A percentile compares a stretch with the other conserved stretches of the same genome.
phyloP scores from a whole-genome alignment of 1,140 invertebrate genomes.

The Holotrichia oblita region DNA sequence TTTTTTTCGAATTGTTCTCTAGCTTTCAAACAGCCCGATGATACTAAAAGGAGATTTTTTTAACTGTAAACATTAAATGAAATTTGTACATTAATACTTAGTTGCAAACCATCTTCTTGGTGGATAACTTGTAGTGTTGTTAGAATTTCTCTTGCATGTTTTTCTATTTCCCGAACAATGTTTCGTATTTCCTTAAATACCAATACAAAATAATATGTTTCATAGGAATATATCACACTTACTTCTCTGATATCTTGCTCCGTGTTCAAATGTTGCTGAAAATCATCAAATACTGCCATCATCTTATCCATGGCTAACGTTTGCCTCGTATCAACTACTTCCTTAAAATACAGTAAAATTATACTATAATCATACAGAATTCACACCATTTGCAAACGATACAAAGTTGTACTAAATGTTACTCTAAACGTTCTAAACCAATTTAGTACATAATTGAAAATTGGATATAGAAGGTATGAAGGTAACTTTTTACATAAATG shows the following conservation, averaged over 20 bases:
- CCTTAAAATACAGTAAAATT: too few relatives aligned
- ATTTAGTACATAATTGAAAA: too few relatives aligned
- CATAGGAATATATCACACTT: conserved; percentile 42
- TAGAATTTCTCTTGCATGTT: conserved; percentile 71
- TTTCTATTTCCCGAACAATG: conserved; percentile 75
- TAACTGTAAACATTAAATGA: not conserved
- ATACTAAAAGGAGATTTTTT: conserved; percentile 61
- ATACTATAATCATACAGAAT: too few relatives aligned
- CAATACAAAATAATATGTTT: conserved; percentile 47
- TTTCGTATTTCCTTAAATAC: conserved; percentile 71
- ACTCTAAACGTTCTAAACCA: too few relatives aligned
- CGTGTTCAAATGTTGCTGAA: conserved; percentile 70
- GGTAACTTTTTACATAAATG: too few relatives aligned
- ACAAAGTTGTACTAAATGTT: too few relatives aligned
- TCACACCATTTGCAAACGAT: too few relatives aligned
- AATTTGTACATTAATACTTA: conserved; percentile 60
- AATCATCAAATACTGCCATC: conserved; percentile 68
- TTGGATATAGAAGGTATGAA: too few relatives aligned
- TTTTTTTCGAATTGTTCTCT: conserved; percentile 67
- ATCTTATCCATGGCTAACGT: not conserved
- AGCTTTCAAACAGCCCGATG: conserved; percentile 67
- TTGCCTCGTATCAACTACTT: too few relatives aligned
- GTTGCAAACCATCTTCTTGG: conserved; percentile 64
- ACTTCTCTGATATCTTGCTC: conserved; percentile 73
- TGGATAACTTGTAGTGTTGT: conserved; percentile 80